Conservation (phyloP, 1,140 invertebrate genomes). For the Colletes gigas region DNA sequence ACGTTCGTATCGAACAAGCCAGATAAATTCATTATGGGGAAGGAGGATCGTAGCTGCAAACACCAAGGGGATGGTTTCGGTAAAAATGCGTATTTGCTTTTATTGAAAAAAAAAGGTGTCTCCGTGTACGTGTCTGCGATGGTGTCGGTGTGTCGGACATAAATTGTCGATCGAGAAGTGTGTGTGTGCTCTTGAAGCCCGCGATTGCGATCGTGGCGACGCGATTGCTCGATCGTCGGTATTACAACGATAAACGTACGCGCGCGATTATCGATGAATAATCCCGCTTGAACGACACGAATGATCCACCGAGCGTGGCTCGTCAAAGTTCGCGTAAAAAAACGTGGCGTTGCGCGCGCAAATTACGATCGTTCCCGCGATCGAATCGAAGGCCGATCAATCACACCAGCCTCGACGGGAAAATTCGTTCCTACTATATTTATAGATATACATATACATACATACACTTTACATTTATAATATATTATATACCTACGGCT, state of each 20-base stretch:
- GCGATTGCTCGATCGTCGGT: background rate
- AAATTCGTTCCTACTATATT: constrained; percentile 61
- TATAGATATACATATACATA: constrained; percentile 61
- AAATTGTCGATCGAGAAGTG: constrained; percentile 28
- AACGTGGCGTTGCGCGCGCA: background rate
- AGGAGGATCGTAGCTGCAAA: background rate
- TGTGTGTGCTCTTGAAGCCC: background rate
- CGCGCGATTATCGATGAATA: background rate
- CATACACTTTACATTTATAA: constrained; percentile 46
- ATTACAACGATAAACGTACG: background rate
- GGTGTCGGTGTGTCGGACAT: constrained; percentile 19
- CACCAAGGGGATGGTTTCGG: background rate
- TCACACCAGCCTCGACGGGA: constrained; percentile 13
- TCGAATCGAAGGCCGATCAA: constrained; percentile 12
- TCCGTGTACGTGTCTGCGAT: constrained; percentile 12
- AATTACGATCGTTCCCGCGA: constrained; percentile 3
- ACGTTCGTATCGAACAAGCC: no score
- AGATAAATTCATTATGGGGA: background rate
- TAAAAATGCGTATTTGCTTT: constrained; percentile 59
- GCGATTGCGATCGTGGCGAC: constrained; percentile 21
- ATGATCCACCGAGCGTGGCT: constrained; percentile 3
- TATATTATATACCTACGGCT: constrained; percentile 42
- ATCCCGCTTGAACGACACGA: background rate
- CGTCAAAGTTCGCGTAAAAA: background rate
- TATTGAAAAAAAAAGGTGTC: constrained; percentile 53